These are phyloP conservation scores for Antennarius maculatus DNA, from an alignment of 2,797 vertebrate genomes.

Conservation along the genomic window DNA sequence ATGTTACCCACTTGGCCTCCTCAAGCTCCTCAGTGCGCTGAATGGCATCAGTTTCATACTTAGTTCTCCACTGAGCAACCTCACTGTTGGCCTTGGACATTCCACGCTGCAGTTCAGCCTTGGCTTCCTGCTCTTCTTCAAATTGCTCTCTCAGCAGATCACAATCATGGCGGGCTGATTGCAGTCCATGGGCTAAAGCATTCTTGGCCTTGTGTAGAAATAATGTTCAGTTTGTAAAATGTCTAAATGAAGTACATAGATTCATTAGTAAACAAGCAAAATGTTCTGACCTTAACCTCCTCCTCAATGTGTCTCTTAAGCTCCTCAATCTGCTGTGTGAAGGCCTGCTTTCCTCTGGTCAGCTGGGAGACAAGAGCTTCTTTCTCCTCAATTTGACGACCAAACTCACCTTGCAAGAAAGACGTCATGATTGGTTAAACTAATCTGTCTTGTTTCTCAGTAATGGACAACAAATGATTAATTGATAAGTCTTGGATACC, in stretches of 20 bases:
- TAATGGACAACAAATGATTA: not conserved
- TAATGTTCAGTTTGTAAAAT: not conserved
- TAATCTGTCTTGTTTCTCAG: not conserved
- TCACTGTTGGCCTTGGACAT: conserved; percentile 89
- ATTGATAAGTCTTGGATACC: conserved; percentile 69
- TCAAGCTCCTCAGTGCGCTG: conserved; percentile 78
- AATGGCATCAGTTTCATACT: conserved; percentile 87
- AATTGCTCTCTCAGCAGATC: conserved; percentile 88
- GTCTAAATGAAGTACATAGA: not conserved
- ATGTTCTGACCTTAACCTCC: conserved; percentile 68
- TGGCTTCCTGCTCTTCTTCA: conserved; percentile 88
- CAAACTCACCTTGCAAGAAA: conserved; percentile 79
- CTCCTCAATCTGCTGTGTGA: conserved; percentile 90
- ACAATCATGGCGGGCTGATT: conserved; percentile 86
- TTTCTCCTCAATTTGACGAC: conserved; percentile 89
- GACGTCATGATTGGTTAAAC: not conserved
- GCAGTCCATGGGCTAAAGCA: conserved; percentile 85
- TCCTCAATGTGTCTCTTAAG: conserved; percentile 87
- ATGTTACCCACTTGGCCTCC: conserved; percentile 64
- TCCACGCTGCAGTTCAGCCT: conserved; percentile 85
- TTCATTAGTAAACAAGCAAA: accelerated
- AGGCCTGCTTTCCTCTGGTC: conserved; percentile 88
- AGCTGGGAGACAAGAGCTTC: conserved; percentile 88
- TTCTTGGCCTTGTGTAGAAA: conserved; percentile 83
- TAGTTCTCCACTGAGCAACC: conserved; percentile 89